Percentiles rank a stretch among this genome's conserved stretches.
phyloP scores from a whole-genome alignment of 2,797 vertebrate species.

The Merluccius polli region DNA sequence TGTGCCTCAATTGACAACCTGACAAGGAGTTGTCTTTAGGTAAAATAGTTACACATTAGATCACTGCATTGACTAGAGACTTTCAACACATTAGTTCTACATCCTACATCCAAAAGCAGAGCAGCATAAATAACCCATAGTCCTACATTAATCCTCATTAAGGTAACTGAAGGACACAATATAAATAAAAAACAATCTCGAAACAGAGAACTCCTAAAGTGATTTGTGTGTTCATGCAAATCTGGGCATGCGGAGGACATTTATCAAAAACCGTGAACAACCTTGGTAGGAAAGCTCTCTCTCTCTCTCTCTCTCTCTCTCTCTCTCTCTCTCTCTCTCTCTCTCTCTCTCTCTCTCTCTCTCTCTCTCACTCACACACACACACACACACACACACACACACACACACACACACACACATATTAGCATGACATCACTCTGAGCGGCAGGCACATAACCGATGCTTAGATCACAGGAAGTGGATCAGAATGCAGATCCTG shows the following conservation, averaged over 20 bases:
- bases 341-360: too few relatives aligned
- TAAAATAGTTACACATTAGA: too few relatives aligned
- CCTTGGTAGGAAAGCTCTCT: neutral
- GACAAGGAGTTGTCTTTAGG: too few relatives aligned
- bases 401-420: too few relatives aligned
- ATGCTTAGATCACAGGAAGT: too few relatives aligned
- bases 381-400: too few relatives aligned
- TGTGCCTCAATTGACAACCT: neutral
- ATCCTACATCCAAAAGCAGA: neutral
- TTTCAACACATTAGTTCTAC: neutral
- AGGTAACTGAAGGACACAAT: neutral
- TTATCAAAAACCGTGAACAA: constrained; percentile 2
- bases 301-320: too few relatives aligned
- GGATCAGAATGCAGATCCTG: constrained; percentile 30
- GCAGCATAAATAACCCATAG: neutral
- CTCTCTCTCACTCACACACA: too few relatives aligned
- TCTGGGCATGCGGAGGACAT: neutral
- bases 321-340: too few relatives aligned
- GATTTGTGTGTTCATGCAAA: constrained; percentile 15
- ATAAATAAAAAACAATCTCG: neutral
- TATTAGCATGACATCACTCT: constrained; percentile 1
- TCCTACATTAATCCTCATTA: neutral
- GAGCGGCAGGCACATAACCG: too few relatives aligned
- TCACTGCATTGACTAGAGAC: too few relatives aligned
- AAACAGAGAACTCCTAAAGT: neutral